Percentiles rank a stretch among this genome's conserved stretches.
Conservation (phyloP, 92 coral and sea anemone species). For the Diadumene lineata region DNA sequence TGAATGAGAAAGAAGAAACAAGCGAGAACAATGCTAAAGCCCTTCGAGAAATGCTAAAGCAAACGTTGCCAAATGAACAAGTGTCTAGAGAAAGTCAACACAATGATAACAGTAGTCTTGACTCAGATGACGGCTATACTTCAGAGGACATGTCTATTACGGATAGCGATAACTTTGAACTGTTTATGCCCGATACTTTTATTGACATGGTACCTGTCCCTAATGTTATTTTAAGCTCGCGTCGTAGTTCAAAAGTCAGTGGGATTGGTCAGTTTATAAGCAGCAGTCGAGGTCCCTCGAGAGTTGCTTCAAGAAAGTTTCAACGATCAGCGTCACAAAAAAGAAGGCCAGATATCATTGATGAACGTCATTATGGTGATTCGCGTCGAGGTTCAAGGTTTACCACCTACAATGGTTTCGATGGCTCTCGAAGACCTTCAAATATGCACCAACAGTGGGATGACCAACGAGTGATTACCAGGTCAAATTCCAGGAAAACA, state of each 20-base stretch:
- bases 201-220: conserved; percentile 36
- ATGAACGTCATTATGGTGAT: neutral
- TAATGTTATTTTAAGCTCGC: conserved; percentile 25
- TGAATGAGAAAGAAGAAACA: neutral
- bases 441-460: conserved; percentile 2
- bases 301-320: conserved; percentile 4
- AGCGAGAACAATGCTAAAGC: conserved; percentile 7
- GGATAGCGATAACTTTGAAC: conserved; percentile 18
- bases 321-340: neutral
- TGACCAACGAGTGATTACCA: neutral
- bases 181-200: conserved; percentile 27
- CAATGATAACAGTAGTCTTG: neutral
- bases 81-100: neutral
- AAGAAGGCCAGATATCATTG: conserved; percentile 3
- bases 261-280: neutral
- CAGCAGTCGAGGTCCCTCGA: neutral
- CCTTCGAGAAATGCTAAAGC: neutral
- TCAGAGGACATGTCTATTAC: neutral
- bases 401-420: neutral
- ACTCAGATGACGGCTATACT: conserved; percentile 16
- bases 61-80: conserved; percentile 4
- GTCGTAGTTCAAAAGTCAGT: conserved; percentile 8
- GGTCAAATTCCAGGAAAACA: conserved; percentile 4
- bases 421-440: neutral
- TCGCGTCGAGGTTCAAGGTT: conserved; percentile 13